Evolutionary conservation across 1,140 invertebrate species (phyloP).

Genomic region (Heliothis subflexa): DNA sequence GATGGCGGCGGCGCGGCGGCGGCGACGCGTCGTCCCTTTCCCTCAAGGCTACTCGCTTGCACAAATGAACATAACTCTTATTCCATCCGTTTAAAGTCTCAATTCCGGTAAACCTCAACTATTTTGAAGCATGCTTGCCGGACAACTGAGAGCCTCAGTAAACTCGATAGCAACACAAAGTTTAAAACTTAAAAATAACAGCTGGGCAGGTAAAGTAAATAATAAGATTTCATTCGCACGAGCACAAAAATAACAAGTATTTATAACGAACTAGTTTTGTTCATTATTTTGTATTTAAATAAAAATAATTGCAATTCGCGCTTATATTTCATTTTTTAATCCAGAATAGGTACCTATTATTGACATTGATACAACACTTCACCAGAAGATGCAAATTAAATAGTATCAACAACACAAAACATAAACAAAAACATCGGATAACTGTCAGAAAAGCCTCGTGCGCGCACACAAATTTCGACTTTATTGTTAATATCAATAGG

Average conservation of each 20-base stretch:
- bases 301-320: too few relatives aligned
- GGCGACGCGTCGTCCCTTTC: constrained; percentile 78
- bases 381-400: background rate
- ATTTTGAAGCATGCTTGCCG: constrained; percentile 63
- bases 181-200: constrained; percentile 49
- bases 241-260: background rate
- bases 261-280: background rate
- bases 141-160: constrained; percentile 66
- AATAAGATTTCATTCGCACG: constrained; percentile 44
- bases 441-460: constrained; percentile 71
- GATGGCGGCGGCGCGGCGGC: constrained; percentile 72
- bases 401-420: constrained; percentile 54
- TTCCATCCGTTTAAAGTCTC: constrained; percentile 16
- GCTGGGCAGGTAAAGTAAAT: constrained; percentile 40
- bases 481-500: constrained; percentile 38
- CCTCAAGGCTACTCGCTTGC: constrained; percentile 71
- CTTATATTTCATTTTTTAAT: too few relatives aligned
- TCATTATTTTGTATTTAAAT: background rate
- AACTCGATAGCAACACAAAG: constrained; percentile 45
- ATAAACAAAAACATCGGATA: constrained; percentile 70
- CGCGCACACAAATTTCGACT: constrained; percentile 40
- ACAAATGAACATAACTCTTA: constrained; percentile 62
- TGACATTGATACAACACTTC: too few relatives aligned
- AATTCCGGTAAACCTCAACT: constrained; percentile 49
- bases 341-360: too few relatives aligned